Evolutionary conservation across 2,113 vertebrate genomes (phyloP), one percentile per base, ranked within the genome.

Genomic region (Poecilia latipinna): DNA sequence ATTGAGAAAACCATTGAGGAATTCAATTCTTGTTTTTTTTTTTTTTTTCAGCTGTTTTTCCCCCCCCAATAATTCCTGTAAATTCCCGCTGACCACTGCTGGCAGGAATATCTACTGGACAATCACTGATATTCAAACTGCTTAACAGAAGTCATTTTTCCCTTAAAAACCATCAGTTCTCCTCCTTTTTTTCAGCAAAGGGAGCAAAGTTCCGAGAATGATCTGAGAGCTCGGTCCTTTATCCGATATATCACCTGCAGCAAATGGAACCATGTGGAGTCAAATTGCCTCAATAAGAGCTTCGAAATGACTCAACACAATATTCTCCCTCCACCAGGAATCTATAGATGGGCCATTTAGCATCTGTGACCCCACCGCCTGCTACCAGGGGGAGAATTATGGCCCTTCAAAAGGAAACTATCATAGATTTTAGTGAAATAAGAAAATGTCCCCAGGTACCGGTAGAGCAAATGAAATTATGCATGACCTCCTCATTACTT

Each of bases 381-480:
- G 89, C 88, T 92, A 89, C 82, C 84, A 90, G 82, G 83, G 83
- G 75, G 78, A 91, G 90, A 95, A 86, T 93, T 92, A 94, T 93
- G 86, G 89, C 83, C 90, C 90, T 92, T 93, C 85, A 89, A 86
- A 91, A 91, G 90, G 90, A 94, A 93, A 92, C 92, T 89, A 91
- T 91, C 92, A 93, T 91, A 90, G 91, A 92, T 94, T 94, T 93
- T 93, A 94, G 91, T 93, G 90, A 94, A 94, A 91, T 90, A 94
- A 91, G 89, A 93, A 94, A 93, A 93, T 93, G 92, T 93, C 92
- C 93, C 89, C 79, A 90, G 90, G 92, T 90, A 90, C 89, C 66
- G 78, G 86, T 88, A 86, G 80, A 93, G 93, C 86, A 92, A 93
- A 95, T 94, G 86, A 94, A 94, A 94, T 94, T 93, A 94, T 93